Evolutionary conservation across 1,140 invertebrate species (phyloP).

Genomic region (Heliconius hermathena): DNA sequence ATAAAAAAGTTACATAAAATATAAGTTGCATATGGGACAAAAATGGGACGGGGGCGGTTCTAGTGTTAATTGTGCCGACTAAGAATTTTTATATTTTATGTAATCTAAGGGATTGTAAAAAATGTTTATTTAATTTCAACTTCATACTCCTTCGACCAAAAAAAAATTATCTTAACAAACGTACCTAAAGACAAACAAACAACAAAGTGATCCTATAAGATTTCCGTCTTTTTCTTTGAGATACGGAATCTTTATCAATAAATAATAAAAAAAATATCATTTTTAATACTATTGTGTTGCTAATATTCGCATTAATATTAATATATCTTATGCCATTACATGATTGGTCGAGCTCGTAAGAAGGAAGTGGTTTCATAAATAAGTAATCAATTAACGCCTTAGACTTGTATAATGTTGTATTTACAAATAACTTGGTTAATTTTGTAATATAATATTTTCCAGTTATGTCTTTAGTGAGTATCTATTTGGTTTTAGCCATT

Average conservation of each 20-base stretch:
- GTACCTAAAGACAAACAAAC: too few species aligned
- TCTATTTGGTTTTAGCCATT: not conserved
- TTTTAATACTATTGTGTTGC: not conserved
- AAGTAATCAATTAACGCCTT: constrained; percentile 13
- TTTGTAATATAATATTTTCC: constrained; percentile 10
- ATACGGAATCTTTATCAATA: not conserved
- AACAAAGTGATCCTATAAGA: too few species aligned
- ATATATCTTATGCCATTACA: not conserved
- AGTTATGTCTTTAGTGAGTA: not conserved
- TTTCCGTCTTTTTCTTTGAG: too few species aligned
- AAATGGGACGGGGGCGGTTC: too few species aligned
- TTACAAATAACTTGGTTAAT: not conserved
- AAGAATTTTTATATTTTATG: too few species aligned
- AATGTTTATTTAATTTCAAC: too few species aligned
- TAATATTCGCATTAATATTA: constrained; percentile 11
- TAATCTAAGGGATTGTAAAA: too few species aligned
- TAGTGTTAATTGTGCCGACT: too few species aligned
- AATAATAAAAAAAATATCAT: not conserved
- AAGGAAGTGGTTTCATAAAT: constrained; percentile 17
- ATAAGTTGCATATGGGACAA: too few species aligned
- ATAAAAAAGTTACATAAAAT: too few species aligned
- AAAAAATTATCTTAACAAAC: too few species aligned
- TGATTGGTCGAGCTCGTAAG: constrained; percentile 18
- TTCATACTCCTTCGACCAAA: too few species aligned
- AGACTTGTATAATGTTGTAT: constrained; percentile 3